Evolutionary conservation across 2,113 vertebrate species (phyloP).

Genomic region (Cyprinus carpio): DNA sequence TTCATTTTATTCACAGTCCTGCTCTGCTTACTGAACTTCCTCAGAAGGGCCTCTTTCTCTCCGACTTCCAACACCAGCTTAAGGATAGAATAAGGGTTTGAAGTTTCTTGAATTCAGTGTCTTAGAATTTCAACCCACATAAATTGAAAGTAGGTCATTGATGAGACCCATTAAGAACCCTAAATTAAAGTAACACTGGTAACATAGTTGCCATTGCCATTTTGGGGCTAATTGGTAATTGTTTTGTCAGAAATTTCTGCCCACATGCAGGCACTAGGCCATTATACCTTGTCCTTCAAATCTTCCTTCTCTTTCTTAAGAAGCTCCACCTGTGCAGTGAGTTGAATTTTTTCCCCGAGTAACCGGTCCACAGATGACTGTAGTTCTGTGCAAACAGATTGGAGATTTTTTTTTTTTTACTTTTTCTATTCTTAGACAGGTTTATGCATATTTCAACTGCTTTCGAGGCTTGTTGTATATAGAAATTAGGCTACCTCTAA

Average conservation of each 20-base stretch:
- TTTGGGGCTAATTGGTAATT: background rate
- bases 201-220: background rate
- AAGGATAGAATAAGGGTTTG: background rate
- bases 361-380: slow-evolving; percentile 74
- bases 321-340: slow-evolving; percentile 69
- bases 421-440: background rate
- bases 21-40: slow-evolving; percentile 68
- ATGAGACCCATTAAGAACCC: background rate
- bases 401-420: background rate
- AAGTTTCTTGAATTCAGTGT: background rate
- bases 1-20: slow-evolving; percentile 75
- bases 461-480: background rate
- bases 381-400: slow-evolving; percentile 66
- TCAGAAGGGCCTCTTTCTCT: slow-evolving; percentile 70
- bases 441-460: background rate
- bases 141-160: background rate
- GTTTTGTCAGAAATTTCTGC: background rate
- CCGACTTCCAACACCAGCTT: slow-evolving; percentile 69
- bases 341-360: slow-evolving; percentile 72
- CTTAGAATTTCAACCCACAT: background rate
- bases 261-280: background rate
- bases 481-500: slow-evolving; percentile 59
- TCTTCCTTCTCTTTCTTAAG: slow-evolving; percentile 66
- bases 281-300: slow-evolving; percentile 73
- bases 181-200: background rate